These are phyloP conservation scores for Apteryx owenii DNA, from an alignment of 2,113 vertebrate genomes.

Conservation along the genomic window DNA sequence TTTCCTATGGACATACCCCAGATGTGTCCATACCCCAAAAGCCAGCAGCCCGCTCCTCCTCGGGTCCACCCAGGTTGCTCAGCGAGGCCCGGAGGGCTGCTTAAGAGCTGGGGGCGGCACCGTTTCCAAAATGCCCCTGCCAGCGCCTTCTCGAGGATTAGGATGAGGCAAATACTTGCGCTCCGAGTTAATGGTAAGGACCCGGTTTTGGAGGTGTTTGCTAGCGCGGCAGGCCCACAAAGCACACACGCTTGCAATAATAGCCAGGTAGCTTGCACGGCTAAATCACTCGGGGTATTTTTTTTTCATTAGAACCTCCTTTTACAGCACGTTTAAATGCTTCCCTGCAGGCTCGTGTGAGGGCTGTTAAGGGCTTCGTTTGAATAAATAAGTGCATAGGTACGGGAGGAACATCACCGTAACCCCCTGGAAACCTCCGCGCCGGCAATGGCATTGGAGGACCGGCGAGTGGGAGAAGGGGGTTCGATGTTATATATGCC, in stretches of 20 bases:
- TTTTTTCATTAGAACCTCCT: background rate
- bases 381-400: background rate
- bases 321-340: background rate
- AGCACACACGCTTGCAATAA: fast-evolving
- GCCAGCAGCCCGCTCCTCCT: fast-evolving
- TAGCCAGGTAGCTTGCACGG: background rate
- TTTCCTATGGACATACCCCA: fast-evolving
- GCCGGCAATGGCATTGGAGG: background rate
- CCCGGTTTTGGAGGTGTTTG: background rate
- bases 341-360: background rate
- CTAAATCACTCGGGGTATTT: background rate
- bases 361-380: slow-evolving; percentile 16
- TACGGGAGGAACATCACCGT: background rate
- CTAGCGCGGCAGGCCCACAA: fast-evolving
- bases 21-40: fast-evolving
- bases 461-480: background rate
- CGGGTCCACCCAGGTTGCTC: background rate
- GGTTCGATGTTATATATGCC: background rate
- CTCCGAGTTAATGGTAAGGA: background rate
- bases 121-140: fast-evolving
- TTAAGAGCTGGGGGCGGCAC: fast-evolving
- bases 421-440: background rate
- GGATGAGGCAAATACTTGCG: background rate
- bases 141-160: background rate
- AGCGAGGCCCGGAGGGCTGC: fast-evolving